Conservation (phyloP, 2,888 invertebrate species). For the Teinopalpus imperialis region DNA sequence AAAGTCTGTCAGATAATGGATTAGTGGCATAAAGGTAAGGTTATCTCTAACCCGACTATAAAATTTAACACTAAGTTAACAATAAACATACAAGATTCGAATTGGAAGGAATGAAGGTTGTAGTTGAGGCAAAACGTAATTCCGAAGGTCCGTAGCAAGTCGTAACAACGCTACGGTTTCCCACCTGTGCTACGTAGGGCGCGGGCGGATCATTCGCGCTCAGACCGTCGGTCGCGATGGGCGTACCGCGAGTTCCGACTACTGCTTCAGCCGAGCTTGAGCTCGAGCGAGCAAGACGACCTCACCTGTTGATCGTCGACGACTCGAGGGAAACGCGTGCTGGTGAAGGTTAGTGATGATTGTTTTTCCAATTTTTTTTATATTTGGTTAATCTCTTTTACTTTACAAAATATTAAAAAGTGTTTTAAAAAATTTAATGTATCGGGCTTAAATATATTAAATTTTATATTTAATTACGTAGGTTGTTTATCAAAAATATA, state of each 20-base stretch:
- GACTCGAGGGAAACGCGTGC: slow-evolving; percentile 65
- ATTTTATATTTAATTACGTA: too few species aligned
- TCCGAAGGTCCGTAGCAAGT: slow-evolving; percentile 5
- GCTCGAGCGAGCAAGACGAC: slow-evolving; percentile 58
- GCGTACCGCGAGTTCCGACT: slow-evolving; percentile 61
- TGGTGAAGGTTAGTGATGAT: slow-evolving; percentile 61
- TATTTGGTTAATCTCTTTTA: neutral
- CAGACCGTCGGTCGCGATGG: slow-evolving; percentile 74
- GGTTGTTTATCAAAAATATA: too few species aligned
- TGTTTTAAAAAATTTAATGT: too few species aligned
- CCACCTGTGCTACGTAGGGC: slow-evolving; percentile 33
- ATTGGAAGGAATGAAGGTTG: slow-evolving; percentile 13
- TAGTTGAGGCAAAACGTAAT: neutral
- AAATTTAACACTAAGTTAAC: neutral
- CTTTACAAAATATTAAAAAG: too few species aligned
- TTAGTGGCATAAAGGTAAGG: too few species aligned
- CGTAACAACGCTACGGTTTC: slow-evolving; percentile 14
- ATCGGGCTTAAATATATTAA: too few species aligned
- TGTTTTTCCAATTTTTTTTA: neutral
- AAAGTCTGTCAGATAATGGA: too few species aligned
- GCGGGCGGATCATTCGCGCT: slow-evolving; percentile 65
- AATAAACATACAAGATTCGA: slow-evolving; percentile 1
- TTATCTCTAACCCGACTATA: too few species aligned
- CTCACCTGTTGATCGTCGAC: slow-evolving; percentile 79
- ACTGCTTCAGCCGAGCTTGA: slow-evolving; percentile 60